phyloP scores from a whole-genome alignment of 2,888 invertebrate genomes.

The Eupithecia tripunctaria region DNA sequence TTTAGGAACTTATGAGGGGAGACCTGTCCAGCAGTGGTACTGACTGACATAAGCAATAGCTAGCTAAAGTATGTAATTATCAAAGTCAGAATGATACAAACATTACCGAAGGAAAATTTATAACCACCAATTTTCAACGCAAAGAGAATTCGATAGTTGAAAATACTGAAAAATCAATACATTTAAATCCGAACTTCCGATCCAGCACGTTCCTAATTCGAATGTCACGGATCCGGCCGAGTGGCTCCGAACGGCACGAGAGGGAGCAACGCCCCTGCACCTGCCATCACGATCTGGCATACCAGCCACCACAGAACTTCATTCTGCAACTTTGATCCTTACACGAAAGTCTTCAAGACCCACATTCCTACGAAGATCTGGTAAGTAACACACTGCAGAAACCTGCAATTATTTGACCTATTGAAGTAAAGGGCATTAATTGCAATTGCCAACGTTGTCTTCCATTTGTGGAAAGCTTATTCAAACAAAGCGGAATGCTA shows the following conservation, averaged over 20 bases:
- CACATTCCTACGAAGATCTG: slow-evolving; percentile 10
- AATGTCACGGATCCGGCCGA: slow-evolving; percentile 61
- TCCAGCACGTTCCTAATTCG: slow-evolving; percentile 61
- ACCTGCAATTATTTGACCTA: slow-evolving; percentile 36
- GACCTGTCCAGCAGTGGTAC: neutral
- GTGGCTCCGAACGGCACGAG: slow-evolving; percentile 58
- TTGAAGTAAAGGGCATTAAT: slow-evolving; percentile 35
- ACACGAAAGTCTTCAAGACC: slow-evolving; percentile 8
- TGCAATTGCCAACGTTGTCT: slow-evolving; percentile 22
- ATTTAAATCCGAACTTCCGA: slow-evolving; percentile 43
- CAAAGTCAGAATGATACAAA: neutral
- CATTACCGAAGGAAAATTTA: neutral
- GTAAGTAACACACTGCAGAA: slow-evolving; percentile 15
- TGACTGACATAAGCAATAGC: neutral
- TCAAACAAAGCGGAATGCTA: neutral
- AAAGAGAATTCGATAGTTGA: slow-evolving; percentile 3
- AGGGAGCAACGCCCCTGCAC: slow-evolving; percentile 74
- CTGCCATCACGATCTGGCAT: slow-evolving; percentile 72
- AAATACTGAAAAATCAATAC: slow-evolving; percentile 1
- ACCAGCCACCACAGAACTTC: slow-evolving; percentile 50
- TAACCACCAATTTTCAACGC: neutral
- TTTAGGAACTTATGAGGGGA: neutral
- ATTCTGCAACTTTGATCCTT: slow-evolving; percentile 25
- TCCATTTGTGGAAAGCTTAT: slow-evolving; percentile 2
- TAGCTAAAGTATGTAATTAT: neutral